Evolutionary conservation across 2,113 vertebrate genomes (phyloP), one percentile per base, ranked within the genome.

Genomic region (Oophaga pumilio): DNA sequence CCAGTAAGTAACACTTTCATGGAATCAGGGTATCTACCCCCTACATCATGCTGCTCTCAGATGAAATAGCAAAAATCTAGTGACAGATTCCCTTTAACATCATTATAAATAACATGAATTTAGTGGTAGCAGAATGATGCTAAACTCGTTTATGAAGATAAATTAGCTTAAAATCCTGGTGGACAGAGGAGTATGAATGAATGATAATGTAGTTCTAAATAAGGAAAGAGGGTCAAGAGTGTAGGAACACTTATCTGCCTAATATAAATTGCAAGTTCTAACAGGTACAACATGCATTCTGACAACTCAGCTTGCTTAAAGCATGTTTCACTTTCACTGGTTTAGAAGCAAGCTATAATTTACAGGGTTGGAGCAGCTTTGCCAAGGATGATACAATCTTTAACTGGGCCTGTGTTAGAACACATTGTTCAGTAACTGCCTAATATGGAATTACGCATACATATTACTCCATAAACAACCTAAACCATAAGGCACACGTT

Each of bases 261-360:
- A 50, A 66, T 82, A 82, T 66, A 82, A 24, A 50, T 22, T 43
- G 59, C 59, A 66, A 66, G 80, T 66, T 82, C 28, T 50, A 82
- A n/a, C 59, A 66, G 22, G 80, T 13, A 50, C 60, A 43, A 66
- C 33, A 26, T 56, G 50, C 76, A 2, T 73, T 26, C 26, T 71
- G 68, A 71, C 26, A 33, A 17, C 26, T 33, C 15, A 73, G 15
- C 33, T 73, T 73, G 28, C 17, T 6, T 43, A 20, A 73, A 18
- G 28, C 13, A 33, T 18, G 69, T 73, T 13, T 26, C 24, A 14
- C 5, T 69, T 69, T 14, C 26, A 69, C 12, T 13, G 24, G n/a
- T 28, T 71, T 73, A 6, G 6, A 20, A 73, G 14, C 6, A 17
- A 49, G 12, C 15, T 49, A 24, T 15, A 71, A 1, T 43, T 20